Evolutionary conservation across 2,797 vertebrate species (phyloP).

Genomic region (Mormyrops attenuatus): DNA sequence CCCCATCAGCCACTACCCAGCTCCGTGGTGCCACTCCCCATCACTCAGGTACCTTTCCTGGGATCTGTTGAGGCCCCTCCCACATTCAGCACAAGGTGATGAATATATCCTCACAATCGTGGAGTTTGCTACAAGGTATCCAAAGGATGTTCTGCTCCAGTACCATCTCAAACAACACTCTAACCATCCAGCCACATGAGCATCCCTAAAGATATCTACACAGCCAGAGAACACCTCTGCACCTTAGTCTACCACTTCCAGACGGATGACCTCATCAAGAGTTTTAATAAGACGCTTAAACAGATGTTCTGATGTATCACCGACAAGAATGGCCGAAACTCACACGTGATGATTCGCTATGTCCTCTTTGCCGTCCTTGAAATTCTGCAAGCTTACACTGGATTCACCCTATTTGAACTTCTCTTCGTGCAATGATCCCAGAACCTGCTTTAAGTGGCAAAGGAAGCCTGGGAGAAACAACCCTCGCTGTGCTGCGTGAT

Average conservation of each 20-base stretch:
- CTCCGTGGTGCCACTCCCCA: background rate
- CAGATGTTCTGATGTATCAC: background rate
- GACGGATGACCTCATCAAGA: background rate
- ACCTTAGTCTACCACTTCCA: background rate
- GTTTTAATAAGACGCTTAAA: background rate
- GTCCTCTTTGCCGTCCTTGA: background rate
- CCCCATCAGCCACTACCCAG: background rate
- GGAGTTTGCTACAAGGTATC: background rate
- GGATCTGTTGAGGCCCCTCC: background rate
- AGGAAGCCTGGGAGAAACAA: background rate
- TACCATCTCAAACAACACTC: background rate
- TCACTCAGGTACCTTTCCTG: background rate
- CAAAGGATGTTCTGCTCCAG: background rate
- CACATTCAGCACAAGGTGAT: background rate
- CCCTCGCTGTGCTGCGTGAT: background rate
- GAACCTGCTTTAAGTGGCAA: background rate
- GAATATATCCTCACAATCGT: background rate
- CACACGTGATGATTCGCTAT: background rate
- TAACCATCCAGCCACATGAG: background rate
- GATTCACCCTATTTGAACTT: background rate
- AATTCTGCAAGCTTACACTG: background rate
- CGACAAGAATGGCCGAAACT: background rate
- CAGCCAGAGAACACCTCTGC: background rate
- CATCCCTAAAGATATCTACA: background rate
- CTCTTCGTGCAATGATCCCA: background rate